These are phyloP conservation scores for Bombus turneri DNA, from an alignment of 1,140 invertebrate genomes.

Conservation along the genomic window DNA sequence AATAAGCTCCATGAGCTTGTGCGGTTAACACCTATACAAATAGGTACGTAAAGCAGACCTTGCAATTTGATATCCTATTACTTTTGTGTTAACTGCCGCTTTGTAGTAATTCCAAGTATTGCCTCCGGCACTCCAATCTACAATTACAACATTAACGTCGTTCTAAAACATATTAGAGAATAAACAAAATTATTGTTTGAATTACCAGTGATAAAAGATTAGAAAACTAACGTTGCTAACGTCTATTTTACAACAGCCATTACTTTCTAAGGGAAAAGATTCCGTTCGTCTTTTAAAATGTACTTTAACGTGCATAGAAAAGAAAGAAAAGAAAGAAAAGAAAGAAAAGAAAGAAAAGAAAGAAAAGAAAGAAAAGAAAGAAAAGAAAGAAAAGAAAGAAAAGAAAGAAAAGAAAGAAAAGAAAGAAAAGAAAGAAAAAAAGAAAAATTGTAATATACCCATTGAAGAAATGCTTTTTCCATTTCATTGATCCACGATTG, in stretches of 20 bases:
- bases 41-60: conserved; percentile 70
- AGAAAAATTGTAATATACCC: conserved; percentile 73
- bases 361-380: too few relatives aligned
- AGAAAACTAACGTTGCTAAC: not conserved
- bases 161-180: conserved; percentile 68
- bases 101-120: conserved; percentile 85
- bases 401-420: too few relatives aligned
- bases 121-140: conserved; percentile 84
- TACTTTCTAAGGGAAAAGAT: not conserved
- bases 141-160: conserved; percentile 84
- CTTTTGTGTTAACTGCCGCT: conserved; percentile 83
- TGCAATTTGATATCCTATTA: conserved; percentile 82
- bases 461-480: conserved; percentile 81
- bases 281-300: not conserved
- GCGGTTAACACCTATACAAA: not conserved
- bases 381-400: too few relatives aligned
- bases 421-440: not conserved
- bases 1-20: not conserved
- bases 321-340: not conserved
- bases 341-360: too few relatives aligned
- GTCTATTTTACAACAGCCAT: not conserved
- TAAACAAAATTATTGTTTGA: not conserved
- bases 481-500: conserved; percentile 82
- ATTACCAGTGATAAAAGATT: not conserved
- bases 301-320: not conserved